Conservation (phyloP, 2,888 invertebrate genomes). For the Morpho deidamia region DNA sequence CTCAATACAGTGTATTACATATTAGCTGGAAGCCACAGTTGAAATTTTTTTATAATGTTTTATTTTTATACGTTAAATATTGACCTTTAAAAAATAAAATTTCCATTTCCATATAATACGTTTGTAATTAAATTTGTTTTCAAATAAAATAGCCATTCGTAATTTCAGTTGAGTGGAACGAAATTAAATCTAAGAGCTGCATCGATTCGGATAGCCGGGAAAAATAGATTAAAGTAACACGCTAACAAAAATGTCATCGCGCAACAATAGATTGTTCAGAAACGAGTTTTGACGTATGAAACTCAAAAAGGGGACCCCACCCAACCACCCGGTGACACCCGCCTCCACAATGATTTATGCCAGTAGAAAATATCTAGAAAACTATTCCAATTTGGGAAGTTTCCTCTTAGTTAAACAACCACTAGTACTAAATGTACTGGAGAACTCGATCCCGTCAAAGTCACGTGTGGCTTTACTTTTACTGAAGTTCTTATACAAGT, state of each 20-base stretch:
- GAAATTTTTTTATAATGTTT: no score
- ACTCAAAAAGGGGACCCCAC: conserved; percentile 45
- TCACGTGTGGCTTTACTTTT: conserved; percentile 11
- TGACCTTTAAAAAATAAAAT: no score
- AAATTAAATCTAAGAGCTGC: not conserved
- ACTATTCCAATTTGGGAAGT: conserved; percentile 75
- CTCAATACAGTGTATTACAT: no score
- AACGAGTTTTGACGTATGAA: conserved; percentile 47
- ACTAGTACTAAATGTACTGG: conserved; percentile 49
- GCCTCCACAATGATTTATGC: conserved; percentile 62
- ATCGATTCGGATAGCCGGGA: conserved; percentile 2
- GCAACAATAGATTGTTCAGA: conserved; percentile 50
- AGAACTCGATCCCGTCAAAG: conserved; percentile 36
- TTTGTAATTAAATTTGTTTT: no score
- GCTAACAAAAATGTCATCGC: conserved; percentile 3
- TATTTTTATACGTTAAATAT: no score
- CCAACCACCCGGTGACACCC: conserved; percentile 34
- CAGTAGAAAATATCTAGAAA: conserved; percentile 58
- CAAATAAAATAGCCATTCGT: no score
- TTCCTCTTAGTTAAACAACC: conserved; percentile 58
- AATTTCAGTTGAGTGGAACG: no score
- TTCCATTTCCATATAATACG: no score
- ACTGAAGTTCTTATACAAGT: conserved; percentile 7
- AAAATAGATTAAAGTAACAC: conserved; percentile 9
- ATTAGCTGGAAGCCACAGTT: no score